These are phyloP conservation scores for Enteromius anoplus DNA, from an alignment of 2,797 vertebrate species.

Conservation along the genomic window DNA sequence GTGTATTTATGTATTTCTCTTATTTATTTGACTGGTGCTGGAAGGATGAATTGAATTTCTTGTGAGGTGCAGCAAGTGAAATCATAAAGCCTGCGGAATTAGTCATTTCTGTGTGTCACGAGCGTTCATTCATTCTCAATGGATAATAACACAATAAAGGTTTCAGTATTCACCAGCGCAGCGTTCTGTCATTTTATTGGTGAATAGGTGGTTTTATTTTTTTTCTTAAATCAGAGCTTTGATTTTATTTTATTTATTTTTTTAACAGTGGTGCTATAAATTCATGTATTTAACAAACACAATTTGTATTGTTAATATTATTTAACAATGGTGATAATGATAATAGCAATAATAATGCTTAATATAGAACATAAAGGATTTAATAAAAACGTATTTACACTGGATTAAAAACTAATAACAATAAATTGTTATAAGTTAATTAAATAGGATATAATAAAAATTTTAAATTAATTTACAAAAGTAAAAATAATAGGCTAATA, in stretches of 20 bases:
- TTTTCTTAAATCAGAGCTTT: neutral
- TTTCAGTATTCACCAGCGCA: constrained; percentile 48
- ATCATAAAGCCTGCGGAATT: constrained; percentile 40
- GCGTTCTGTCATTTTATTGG: neutral
- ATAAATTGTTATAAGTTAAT: neutral
- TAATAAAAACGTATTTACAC: neutral
- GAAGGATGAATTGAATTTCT: constrained; percentile 29
- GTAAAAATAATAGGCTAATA: neutral
- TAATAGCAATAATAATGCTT: neutral
- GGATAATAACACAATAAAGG: constrained; percentile 54
- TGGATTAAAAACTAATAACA: neutral
- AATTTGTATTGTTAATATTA: neutral
- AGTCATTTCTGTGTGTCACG: constrained; percentile 48
- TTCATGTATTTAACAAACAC: neutral
- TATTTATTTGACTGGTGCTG: constrained; percentile 42
- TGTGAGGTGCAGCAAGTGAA: constrained; percentile 38
- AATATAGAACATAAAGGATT: neutral
- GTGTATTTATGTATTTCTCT: constrained; percentile 30
- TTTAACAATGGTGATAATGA: neutral
- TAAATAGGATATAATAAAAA: neutral
- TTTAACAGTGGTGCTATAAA: neutral
- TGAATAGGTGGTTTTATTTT: neutral
- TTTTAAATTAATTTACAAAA: neutral
- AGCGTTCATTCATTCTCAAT: constrained; percentile 38
- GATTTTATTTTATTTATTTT: neutral